These are phyloP conservation scores for Tamias sibiricus DNA, from an alignment of 2,113 vertebrate species.

Conservation along the genomic window DNA sequence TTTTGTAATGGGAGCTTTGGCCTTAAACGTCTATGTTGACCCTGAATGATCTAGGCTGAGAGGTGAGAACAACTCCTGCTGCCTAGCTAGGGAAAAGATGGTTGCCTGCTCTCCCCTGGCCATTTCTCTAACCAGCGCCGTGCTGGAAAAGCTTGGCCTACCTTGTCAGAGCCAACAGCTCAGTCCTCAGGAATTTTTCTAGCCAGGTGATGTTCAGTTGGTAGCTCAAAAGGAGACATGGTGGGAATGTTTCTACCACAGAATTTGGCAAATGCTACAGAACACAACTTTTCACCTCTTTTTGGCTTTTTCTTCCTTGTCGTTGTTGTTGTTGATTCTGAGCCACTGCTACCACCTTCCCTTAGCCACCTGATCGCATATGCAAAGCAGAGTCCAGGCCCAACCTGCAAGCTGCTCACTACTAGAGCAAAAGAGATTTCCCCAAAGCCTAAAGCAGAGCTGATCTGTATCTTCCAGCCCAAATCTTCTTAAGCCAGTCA, in stretches of 20 bases:
- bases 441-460: neutral
- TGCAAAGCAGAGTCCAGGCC: neutral
- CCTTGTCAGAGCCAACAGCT: neutral
- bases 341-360: neutral
- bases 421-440: neutral
- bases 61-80: neutral
- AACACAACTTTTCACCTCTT: neutral
- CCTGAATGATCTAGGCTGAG: neutral
- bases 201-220: neutral
- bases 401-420: neutral
- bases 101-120: neutral
- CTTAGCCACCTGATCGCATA: neutral
- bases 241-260: neutral
- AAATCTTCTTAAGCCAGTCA: neutral
- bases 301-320: neutral
- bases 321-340: neutral
- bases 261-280: neutral
- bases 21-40: neutral
- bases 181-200: neutral
- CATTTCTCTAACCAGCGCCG: neutral
- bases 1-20: neutral
- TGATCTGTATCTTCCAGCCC: neutral
- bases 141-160: neutral
- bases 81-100: neutral
- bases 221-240: neutral